Evolutionary conservation across 2,113 vertebrate species (phyloP), one percentile per base, ranked within the genome.

Genomic region (Riparia riparia): DNA sequence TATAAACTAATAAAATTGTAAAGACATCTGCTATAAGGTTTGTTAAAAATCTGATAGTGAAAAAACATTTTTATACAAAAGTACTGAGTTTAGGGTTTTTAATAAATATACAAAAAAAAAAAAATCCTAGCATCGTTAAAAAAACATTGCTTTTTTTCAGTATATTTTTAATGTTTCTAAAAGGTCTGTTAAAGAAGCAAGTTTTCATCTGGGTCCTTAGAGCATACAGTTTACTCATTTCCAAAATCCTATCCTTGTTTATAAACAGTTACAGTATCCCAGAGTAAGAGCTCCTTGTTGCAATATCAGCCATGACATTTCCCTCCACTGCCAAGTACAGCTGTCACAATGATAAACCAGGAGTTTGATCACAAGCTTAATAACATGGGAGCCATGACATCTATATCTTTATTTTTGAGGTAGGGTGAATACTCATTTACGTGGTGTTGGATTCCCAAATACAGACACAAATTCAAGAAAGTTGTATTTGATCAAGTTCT

Each of bases 21-120:
- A 87, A 87, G 47, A 58, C 31, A 90, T 47, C n/a, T 70, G 65
- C 76, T 85, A 29, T 12, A 84, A 81, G 5, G 5, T 56, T 77
- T 65, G 42, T 21, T 88, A 57, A 90, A 90, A 92, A 66, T 76
- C 47, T 88, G 79, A 82, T 20, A 44, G 22, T 19, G n/a, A 84
- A 82, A 86, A 84, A 90, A 6, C 32, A 81, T 60, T 78, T 87
- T 78, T 74, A 45, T 74, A 31, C 24, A 74, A n/a, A 82, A 78
- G 25, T 73, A 45, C 4, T 60, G 24, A 5, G 10, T 47, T 39
- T 37, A 28, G 6, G 4, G 0, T 11, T 53, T 80, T 71, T 16
- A 54, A 70, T 68, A 4, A 70, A 82, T 78, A 64, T 17, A 41
- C 22, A 5, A 1, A 1, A 1, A 4, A 14, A 1, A 1, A 1